A percentile compares a stretch with the other conserved stretches of the same genome.
These are phyloP conservation scores for Pogonognathellus flavescens DNA, from an alignment of 1,140 invertebrate species.

Conservation along the genomic window DNA sequence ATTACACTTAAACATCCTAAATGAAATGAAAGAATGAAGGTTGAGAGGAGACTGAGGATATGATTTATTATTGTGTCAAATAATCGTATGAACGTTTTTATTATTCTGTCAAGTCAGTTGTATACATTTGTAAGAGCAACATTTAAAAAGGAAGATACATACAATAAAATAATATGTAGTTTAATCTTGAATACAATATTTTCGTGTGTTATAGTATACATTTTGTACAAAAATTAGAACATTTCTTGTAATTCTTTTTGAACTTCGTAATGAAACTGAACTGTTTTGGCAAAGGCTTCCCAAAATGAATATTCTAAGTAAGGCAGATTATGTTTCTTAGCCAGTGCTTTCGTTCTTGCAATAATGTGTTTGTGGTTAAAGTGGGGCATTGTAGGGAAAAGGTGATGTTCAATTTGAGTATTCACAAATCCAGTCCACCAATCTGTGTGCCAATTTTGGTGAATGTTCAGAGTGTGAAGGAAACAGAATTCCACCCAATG, in stretches of 20 bases:
- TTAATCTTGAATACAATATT: background rate
- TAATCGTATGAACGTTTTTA: no score
- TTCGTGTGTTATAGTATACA: background rate
- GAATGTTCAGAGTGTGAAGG: constrained; percentile 54
- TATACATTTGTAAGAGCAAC: no score
- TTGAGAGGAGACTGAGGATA: no score
- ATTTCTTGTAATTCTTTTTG: constrained; percentile 32
- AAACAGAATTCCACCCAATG: constrained; percentile 60
- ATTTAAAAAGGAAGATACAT: no score
- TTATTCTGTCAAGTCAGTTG: no score
- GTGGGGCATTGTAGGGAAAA: constrained; percentile 60
- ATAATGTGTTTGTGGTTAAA: constrained; percentile 50
- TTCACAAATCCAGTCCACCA: constrained; percentile 60
- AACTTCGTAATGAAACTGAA: constrained; percentile 6
- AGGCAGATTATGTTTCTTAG: constrained; percentile 58
- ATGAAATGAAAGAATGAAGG: no score
- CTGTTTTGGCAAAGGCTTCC: background rate
- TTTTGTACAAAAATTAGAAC: background rate
- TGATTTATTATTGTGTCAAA: no score
- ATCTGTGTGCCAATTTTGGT: constrained; percentile 11
- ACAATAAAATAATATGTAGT: no score
- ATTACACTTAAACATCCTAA: no score
- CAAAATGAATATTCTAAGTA: constrained; percentile 47
- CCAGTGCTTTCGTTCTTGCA: constrained; percentile 31
- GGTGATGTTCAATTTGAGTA: constrained; percentile 62